Evolutionary conservation across 2,888 invertebrate genomes (phyloP), one percentile per base, ranked within the genome.

Genomic region (Incurvaria masculella): DNA sequence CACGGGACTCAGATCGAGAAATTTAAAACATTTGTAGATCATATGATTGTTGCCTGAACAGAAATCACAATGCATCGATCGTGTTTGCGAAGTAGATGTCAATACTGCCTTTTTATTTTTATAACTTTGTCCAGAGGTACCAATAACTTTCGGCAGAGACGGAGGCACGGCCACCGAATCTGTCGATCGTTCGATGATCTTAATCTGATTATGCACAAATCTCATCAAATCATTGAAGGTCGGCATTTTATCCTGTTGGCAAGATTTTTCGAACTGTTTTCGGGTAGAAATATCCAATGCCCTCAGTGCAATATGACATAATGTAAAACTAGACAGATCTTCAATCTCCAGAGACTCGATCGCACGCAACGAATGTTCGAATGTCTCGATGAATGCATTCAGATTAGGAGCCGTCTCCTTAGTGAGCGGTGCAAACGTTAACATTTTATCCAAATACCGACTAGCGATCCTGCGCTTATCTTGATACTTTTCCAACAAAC

Each of bases 251-350:
- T 33, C 3, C 4, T n/a, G 33, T 14, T 33, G 11, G 8, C 33
- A 14, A 8, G 3, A n/a, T 33, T 33, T n/a, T 45, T 48, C 48
- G 27, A 48, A 48, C 10, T 41, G 26, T 27, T 48, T 45, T 4
- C 48, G 43, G 6, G 49, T 49, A 21, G 42, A 39, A 10, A 14
- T 6, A 19, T 49, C 49, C 18, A 49, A 19, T 6, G 6, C 16
- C 6, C 49, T 46, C 11, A 39, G 41, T 19, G 46, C 43, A 5
- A 49, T 21, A 42, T 49, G 43, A 43, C 42, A 49, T 16, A 49
- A 20, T 8, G 46, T 21, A 33, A 46, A 49, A 19, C 46, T 43
- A 17, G 26, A 38, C 2, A 45, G 18, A 2, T 46, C 19, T 38
- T 45, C 23, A 19, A 49, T 43, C 21, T 49, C 38, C n/a, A 44